Percentiles rank a stretch among this genome's conserved stretches.
Conservation (phyloP, 2,888 invertebrate species). For the Bombylius discolor region DNA sequence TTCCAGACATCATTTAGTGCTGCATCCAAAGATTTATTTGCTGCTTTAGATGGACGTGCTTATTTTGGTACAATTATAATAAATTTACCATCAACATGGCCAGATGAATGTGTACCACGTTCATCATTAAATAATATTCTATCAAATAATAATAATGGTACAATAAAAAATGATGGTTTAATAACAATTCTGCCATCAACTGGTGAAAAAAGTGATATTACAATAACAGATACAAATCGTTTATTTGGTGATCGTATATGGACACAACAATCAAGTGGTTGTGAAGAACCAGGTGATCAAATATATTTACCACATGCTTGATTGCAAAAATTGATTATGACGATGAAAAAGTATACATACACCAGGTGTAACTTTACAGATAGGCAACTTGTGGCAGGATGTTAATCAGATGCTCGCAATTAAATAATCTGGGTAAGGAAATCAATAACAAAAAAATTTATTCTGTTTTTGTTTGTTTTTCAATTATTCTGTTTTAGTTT, state of each 20-base stretch:
- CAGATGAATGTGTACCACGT: conserved; percentile 37
- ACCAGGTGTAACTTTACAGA: conserved; percentile 41
- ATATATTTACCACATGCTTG: conserved; percentile 40
- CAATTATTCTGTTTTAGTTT: too few species aligned
- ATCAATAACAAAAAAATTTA: not conserved
- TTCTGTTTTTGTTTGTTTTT: not conserved
- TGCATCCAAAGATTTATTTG: conserved; percentile 44
- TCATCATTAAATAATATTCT: not conserved
- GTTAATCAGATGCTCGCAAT: conserved; percentile 39
- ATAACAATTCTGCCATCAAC: conserved; percentile 32
- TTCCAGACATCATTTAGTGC: conserved; percentile 20
- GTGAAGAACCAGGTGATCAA: conserved; percentile 44
- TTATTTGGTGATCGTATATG: conserved; percentile 42
- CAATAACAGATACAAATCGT: conserved; percentile 39
- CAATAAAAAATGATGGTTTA: not conserved
- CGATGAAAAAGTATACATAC: conserved; percentile 45
- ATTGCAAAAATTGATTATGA: conserved; percentile 37
- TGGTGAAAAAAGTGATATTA: conserved; percentile 44
- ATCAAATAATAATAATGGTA: not conserved
- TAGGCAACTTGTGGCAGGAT: conserved; percentile 36
- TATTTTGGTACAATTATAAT: conserved; percentile 45
- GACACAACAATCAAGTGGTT: conserved; percentile 49
- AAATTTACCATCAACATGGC: conserved; percentile 47
- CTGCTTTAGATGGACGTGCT: conserved; percentile 44
- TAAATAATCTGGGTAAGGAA: conserved; percentile 36